phyloP scores from a whole-genome alignment of 1,140 invertebrate genomes.

The Neelides sp. region DNA sequence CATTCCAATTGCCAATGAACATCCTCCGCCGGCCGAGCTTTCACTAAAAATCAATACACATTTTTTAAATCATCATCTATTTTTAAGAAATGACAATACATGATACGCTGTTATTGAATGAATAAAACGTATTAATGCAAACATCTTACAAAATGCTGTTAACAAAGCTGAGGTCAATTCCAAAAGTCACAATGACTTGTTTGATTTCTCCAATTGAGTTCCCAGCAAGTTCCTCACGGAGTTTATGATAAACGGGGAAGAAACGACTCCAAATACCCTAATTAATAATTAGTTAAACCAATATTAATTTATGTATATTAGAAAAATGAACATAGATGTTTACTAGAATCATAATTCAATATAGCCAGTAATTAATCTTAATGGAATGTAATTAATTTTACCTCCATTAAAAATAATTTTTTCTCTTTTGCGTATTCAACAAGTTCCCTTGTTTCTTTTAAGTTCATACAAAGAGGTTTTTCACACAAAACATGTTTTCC shows the following conservation, averaged over 20 bases:
- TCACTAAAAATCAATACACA: neutral
- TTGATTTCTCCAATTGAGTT: slow-evolving; percentile 56
- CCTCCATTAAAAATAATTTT: slow-evolving; percentile 38
- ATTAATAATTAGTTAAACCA: neutral
- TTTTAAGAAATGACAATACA: neutral
- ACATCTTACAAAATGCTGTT: too few species aligned
- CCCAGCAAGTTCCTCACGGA: slow-evolving; percentile 46
- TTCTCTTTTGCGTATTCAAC: slow-evolving; percentile 32
- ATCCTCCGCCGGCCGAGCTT: slow-evolving; percentile 55
- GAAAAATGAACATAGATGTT: too few species aligned
- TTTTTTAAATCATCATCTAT: slow-evolving; percentile 1
- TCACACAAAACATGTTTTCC: slow-evolving; percentile 43
- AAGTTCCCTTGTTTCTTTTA: slow-evolving; percentile 32
- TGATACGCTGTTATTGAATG: neutral
- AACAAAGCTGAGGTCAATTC: slow-evolving; percentile 40
- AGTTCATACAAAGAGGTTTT: slow-evolving; percentile 40
- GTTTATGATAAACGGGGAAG: slow-evolving; percentile 55
- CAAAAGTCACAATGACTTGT: slow-evolving; percentile 53
- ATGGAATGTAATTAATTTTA: too few species aligned
- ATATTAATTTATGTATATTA: neutral
- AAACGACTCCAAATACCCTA: slow-evolving; percentile 77
- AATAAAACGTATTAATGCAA: too few species aligned
- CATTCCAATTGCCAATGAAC: slow-evolving; percentile 65
- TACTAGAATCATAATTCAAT: too few species aligned
- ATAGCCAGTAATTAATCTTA: too few species aligned